These are phyloP conservation scores for Muntiacus reevesi DNA, from an alignment of 2,113 vertebrate species.

Conservation along the genomic window DNA sequence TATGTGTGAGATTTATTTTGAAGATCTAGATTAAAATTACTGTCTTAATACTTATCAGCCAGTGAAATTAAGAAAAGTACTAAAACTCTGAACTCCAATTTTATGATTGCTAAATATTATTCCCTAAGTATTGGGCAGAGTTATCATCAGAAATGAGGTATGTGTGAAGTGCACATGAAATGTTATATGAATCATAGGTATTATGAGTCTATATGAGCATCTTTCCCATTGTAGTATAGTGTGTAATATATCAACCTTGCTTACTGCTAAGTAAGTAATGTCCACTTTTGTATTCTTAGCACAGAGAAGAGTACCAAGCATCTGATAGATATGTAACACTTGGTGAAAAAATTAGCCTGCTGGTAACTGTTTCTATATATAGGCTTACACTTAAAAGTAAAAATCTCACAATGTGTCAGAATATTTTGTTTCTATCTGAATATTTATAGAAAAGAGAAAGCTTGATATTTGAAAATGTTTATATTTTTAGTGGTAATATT, in stretches of 20 bases:
- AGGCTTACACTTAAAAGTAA: not conserved
- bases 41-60: not conserved
- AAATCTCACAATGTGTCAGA: not conserved
- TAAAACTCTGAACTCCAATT: not conserved
- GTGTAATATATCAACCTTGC: not conserved
- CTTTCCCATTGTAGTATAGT: not conserved
- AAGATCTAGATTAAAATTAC: not conserved
- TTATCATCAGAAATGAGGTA: not conserved
- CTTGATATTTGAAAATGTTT: not conserved
- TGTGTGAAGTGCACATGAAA: not conserved
- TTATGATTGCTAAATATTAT: not conserved
- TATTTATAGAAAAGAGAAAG: not conserved
- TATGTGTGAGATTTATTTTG: not conserved
- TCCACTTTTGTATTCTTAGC: not conserved
- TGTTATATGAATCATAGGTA: not conserved
- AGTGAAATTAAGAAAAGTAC: not conserved
- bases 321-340: not conserved
- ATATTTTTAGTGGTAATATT: not conserved
- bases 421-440: not conserved
- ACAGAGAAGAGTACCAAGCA: not conserved
- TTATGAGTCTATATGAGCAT: not conserved
- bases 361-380: not conserved
- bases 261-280: not conserved
- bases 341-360: not conserved
- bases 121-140: not conserved